Evolutionary conservation across 2,113 vertebrate genomes (phyloP).

Genomic region (Climacteris rufus): DNA sequence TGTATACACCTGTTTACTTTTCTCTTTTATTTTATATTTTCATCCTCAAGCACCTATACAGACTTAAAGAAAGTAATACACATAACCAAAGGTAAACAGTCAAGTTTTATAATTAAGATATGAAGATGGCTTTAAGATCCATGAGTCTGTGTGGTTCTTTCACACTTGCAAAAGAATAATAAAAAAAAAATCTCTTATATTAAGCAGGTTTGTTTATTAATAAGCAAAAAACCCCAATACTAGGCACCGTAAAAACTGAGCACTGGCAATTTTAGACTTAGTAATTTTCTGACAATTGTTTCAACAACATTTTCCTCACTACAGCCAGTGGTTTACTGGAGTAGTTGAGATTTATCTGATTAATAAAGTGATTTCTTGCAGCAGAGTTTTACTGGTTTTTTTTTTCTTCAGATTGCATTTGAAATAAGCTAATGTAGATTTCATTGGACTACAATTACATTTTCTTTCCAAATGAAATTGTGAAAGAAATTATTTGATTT

Average conservation of each 20-base stretch:
- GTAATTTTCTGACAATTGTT: not conserved
- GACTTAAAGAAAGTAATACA: not conserved
- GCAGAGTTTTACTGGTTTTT: not conserved
- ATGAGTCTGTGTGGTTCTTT: not conserved
- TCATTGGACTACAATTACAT: not conserved
- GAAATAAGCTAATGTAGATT: not conserved
- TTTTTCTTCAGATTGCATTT: not conserved
- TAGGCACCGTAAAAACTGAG: not conserved
- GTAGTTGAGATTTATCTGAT: not conserved
- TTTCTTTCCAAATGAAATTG: slow-evolving; percentile 29
- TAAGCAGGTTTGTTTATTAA: not conserved
- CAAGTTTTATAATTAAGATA: not conserved
- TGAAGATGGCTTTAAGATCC: not conserved
- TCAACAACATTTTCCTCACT: not conserved
- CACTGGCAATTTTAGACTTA: not conserved
- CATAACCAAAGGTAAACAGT: not conserved
- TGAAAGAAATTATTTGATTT: slow-evolving; percentile 13
- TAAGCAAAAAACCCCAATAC: not conserved
- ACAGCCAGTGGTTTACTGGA: not conserved
- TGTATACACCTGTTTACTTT: not conserved
- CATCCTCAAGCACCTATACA: not conserved
- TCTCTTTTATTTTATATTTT: not conserved
- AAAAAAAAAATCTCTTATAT: not conserved
- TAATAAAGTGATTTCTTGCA: not conserved
- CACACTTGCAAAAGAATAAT: not conserved